A percentile compares a stretch with the other conserved stretches of the same genome.
Conservation (phyloP, 2,888 invertebrate species). For the Xanthia togata region DNA sequence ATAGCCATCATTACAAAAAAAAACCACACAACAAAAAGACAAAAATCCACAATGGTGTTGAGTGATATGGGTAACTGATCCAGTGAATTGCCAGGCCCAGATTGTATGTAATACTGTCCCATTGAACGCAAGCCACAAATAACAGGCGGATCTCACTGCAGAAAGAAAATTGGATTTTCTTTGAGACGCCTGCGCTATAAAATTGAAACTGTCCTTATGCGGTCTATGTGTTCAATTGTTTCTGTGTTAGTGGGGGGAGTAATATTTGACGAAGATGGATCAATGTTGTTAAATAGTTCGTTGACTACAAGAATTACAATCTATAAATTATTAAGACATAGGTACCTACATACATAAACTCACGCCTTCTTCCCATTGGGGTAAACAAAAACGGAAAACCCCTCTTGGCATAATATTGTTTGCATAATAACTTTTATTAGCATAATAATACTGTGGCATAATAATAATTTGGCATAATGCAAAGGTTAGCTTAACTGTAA, state of each 20-base stretch:
- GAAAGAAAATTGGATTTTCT: conserved; percentile 80
- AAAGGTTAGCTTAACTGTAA: too few relatives aligned
- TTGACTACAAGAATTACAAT: neutral
- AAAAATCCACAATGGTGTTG: conserved; percentile 46
- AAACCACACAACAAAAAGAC: conserved; percentile 24
- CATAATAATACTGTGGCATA: too few relatives aligned
- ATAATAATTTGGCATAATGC: too few relatives aligned
- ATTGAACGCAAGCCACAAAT: conserved; percentile 80
- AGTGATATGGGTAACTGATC: conserved; percentile 62
- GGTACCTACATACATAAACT: neutral
- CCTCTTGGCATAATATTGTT: too few relatives aligned
- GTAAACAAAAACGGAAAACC: neutral
- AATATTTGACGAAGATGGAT: neutral
- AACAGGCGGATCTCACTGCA: conserved; percentile 72
- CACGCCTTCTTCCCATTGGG: neutral
- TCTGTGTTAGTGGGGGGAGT: neutral
- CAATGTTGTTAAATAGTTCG: neutral
- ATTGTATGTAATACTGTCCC: conserved; percentile 77
- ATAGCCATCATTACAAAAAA: neutral
- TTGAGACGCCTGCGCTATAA: conserved; percentile 70
- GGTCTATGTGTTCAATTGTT: conserved; percentile 54
- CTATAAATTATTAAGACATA: too few relatives aligned
- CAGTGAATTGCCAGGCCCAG: conserved; percentile 66
- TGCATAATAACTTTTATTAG: too few relatives aligned
- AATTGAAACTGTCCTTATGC: conserved; percentile 68